Evolutionary conservation across 2,888 invertebrate species (phyloP).

Genomic region (Caenorhabditis sp.): DNA sequence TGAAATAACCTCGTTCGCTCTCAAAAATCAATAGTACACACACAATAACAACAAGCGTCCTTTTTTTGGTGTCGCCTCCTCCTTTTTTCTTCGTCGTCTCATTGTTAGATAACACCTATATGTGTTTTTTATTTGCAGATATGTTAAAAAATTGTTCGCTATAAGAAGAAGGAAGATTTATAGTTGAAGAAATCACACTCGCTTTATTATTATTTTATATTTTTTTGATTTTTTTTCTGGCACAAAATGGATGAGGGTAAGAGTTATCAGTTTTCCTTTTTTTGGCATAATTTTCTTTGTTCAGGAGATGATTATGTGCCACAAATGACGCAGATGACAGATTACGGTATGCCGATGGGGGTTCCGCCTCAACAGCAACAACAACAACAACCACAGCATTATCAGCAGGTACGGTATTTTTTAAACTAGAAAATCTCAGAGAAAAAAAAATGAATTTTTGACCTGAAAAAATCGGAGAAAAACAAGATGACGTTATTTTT

Average conservation of each 20-base stretch:
- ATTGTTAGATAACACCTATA: neutral
- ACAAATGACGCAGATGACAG: constrained; percentile 63
- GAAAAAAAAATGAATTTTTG: no score
- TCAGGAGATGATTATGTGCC: constrained; percentile 67
- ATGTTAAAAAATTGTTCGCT: no score
- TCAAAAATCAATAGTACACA: neutral
- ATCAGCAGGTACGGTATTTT: constrained; percentile 13
- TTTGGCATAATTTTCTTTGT: constrained; percentile 5
- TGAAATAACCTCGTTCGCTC: neutral
- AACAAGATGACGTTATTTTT: no score
- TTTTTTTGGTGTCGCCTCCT: neutral
- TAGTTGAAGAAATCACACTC: no score
- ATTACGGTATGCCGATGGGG: constrained; percentile 35
- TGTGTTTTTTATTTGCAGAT: no score
- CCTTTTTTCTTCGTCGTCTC: neutral
- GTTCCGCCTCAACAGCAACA: constrained; percentile 15
- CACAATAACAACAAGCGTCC: constrained; percentile 1
- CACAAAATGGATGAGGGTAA: constrained; percentile 4
- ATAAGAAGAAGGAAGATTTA: no score
- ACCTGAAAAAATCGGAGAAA: no score
- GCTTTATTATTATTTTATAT: no score
- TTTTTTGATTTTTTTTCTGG: no score
- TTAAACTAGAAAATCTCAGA: no score
- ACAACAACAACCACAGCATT: constrained; percentile 11
- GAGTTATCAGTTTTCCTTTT: neutral